Percentiles rank a stretch among this genome's conserved stretches.
phyloP scores from a whole-genome alignment of 1,140 invertebrate species.

The Halictus rubicundus region DNA sequence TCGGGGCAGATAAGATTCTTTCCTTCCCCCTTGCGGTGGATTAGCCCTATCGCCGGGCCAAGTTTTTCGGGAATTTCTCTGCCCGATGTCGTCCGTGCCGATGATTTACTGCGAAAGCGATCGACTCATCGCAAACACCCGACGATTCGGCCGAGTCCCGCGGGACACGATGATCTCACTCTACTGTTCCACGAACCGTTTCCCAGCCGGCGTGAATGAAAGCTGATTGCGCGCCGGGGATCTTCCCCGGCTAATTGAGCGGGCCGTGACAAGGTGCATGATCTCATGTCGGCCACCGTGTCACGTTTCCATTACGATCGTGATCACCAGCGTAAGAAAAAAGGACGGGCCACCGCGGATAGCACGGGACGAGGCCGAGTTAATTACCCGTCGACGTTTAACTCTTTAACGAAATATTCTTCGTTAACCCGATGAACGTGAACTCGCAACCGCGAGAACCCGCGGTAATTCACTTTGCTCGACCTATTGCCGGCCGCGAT shows the following conservation, averaged over 20 bases:
- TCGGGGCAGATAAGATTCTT: constrained; percentile 10
- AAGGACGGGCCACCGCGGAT: background rate
- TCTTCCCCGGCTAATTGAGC: constrained; percentile 61
- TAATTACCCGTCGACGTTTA: background rate
- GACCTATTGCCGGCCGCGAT: background rate
- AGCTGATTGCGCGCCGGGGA: constrained; percentile 52
- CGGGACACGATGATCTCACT: constrained; percentile 52
- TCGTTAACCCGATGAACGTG: background rate
- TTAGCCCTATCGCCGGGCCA: background rate
- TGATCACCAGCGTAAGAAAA: background rate
- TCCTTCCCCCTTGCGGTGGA: too few species aligned
- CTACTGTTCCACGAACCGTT: constrained; percentile 44
- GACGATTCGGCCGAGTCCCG: constrained; percentile 12
- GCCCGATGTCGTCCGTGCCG: background rate
- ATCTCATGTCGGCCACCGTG: constrained; percentile 52
- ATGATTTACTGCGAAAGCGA: background rate
- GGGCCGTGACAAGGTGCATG: constrained; percentile 51
- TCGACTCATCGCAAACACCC: constrained; percentile 34
- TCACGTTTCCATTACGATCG: constrained; percentile 36
- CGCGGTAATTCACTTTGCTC: background rate
- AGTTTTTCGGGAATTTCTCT: background rate
- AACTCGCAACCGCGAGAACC: background rate
- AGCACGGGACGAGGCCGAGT: background rate
- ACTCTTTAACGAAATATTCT: constrained; percentile 1
- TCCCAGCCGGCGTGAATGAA: constrained; percentile 49